phyloP scores from a whole-genome alignment of 2,888 invertebrate genomes.

The Stictocephala bisonia region DNA sequence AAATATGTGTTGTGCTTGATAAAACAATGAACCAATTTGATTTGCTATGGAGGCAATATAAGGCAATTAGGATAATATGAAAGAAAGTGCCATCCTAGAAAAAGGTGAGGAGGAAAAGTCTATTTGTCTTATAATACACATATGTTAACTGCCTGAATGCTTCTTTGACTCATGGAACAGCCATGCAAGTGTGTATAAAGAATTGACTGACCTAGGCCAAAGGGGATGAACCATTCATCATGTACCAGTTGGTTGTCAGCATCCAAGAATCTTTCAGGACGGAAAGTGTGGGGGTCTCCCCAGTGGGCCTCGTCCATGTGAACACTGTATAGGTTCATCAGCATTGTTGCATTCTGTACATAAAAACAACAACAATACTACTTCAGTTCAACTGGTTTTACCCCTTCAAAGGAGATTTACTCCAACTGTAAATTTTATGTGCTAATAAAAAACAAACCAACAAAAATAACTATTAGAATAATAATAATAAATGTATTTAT shows the following conservation, averaged over 20 bases:
- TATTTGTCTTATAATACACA: neutral
- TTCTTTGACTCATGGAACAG: no score
- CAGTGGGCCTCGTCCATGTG: constrained; percentile 70
- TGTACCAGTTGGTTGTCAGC: constrained; percentile 59
- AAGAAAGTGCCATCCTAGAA: no score
- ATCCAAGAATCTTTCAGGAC: constrained; percentile 73
- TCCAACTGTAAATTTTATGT: no score
- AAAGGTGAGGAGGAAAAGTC: neutral
- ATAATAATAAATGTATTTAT: neutral
- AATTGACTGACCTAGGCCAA: constrained; percentile 64
- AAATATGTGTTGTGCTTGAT: no score
- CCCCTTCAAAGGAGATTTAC: no score
- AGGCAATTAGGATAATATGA: no score
- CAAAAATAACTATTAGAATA: neutral
- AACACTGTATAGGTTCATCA: constrained; percentile 69
- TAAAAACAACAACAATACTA: constrained; percentile 38
- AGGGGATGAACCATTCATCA: constrained; percentile 63
- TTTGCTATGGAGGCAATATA: no score
- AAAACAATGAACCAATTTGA: no score
- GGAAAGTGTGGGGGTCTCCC: constrained; percentile 72
- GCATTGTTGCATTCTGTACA: constrained; percentile 66
- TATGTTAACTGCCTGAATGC: no score
- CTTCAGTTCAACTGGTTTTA: no score
- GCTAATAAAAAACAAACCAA: neutral
- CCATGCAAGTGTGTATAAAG: neutral